A percentile compares a stretch with the other conserved stretches of the same genome.
Conservation (phyloP, 2,113 vertebrate genomes). For the Aramus guarauna region DNA sequence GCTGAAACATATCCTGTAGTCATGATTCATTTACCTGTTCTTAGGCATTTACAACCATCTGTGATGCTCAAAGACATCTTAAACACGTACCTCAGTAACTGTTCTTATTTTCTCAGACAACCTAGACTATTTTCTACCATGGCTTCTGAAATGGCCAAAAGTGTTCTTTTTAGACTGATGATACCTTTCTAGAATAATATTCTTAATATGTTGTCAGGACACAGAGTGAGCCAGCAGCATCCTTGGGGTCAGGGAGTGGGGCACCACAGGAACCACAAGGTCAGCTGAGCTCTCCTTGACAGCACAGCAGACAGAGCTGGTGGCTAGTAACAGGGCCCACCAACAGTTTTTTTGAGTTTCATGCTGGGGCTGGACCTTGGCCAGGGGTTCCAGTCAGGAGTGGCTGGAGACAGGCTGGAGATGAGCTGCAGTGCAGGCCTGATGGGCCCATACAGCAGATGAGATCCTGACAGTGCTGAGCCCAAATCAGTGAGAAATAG, state of each 20-base stretch:
- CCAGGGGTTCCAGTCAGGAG: background rate
- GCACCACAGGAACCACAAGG: accelerated
- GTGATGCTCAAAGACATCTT: background rate
- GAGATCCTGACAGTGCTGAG: background rate
- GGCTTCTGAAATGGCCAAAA: background rate
- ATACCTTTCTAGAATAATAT: background rate
- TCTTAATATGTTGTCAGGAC: background rate
- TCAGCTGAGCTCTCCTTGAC: background rate
- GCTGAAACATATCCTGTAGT: background rate
- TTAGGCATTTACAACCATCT: background rate
- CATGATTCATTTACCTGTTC: background rate
- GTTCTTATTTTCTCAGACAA: background rate
- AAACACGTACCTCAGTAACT: background rate
- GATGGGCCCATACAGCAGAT: background rate
- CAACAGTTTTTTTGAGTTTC: background rate
- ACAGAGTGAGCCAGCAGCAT: background rate
- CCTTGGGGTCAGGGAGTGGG: background rate
- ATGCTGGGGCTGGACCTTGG: background rate
- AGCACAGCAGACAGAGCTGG: background rate
- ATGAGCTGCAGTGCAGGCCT: background rate
- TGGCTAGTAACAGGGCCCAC: background rate
- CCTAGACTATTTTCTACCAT: background rate
- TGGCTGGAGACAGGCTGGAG: background rate
- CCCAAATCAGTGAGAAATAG: background rate
- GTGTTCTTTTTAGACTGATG: background rate